Evolutionary conservation across 1,140 invertebrate genomes (phyloP), one percentile per base, ranked within the genome.

Genomic region (Muscidifurax raptorellus): DNA sequence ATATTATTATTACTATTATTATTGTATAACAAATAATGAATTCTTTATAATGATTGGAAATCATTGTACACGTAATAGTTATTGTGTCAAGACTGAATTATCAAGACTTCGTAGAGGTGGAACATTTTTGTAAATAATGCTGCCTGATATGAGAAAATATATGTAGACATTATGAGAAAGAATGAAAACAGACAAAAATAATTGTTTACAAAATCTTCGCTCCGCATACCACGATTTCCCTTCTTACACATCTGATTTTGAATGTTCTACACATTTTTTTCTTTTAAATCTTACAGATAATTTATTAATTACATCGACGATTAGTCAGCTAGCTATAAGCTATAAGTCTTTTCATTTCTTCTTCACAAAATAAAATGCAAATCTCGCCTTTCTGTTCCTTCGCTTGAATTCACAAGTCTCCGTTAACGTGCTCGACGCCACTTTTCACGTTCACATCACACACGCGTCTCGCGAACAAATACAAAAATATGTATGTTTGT

Each of bases 81-180:
- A 91, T 90, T 91, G 88, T 91, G 88, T 91, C 89, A 92, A 92
- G 91, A 91, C 91, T 92, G 90, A 91, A 91, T 88, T 90, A 91
- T 90, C 86, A 90, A 91, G 90, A 91, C 89, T 91, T 91, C 79
- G 88, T 91, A 91, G 86, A 88, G 89, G 86, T 89, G 89, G 86
- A 91, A 91, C 88, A 91, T 91, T 91, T 91, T 91, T 91, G 90
- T 92, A 90, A 92, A 92, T 92, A 91, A 89, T 90, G 87, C 88
- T 91, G 90, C 87, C 89, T 90, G 83, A 87, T 82, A 75, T 32
- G 87, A 88, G 85, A 89, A 86, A 88, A 91, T 89, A 90, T 89
- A 89, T 90, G 89, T 89, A 91, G 84, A 90, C 88, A 89, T 89
- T 89, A 89, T 88, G 82, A 87, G 76, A 75, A 86, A 87, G 85